Base-by-base conservation (phyloP, 2,113 vertebrate species). In the Carlito syrichta region DNA sequence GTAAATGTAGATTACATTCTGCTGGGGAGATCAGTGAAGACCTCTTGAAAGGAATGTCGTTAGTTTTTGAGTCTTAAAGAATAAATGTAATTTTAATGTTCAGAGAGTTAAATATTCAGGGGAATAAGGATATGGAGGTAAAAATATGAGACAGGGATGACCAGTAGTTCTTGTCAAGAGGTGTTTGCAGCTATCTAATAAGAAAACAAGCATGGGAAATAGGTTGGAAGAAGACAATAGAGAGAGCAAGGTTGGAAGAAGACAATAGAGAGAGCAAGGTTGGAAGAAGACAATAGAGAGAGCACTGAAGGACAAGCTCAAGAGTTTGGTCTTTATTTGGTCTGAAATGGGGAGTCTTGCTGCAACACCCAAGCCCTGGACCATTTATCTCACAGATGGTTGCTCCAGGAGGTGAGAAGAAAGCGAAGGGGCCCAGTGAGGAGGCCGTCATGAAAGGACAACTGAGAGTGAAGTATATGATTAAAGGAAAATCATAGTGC, bases 21-120 rank as follows among this genome's bases (percentile, higher is more conserved):
- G 25, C 58, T 43, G 30, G 13, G 17, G 95, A 91, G 78, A 88
- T 62, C 32, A 45, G 62, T 56, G 69, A 78, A 85, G 23, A 8
- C n/a, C 48, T 83, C 45, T 89, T 89, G 62, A 63, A 95, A 95
- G 85, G 50, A 71, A 97, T 74, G 60, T 63, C n/a, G 23, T 50
- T 69, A 68, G 30, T 81, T 95, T 94, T 89, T 52, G 78, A 94
- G 62, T 79, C 45, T 68, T 89, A 38, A 94, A 84, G 87, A 87
- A 73, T 81, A 25, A 69, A 69, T 92, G 50, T 30, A 78, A 93
- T 86, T 79, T 56, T 73, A 83, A 82, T 45, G 54, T 58, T 23
- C 7, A 76, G 40, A 69, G 81, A 82, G 48, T 32, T 94, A 56
- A 56, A 30, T n/a, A 0, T 69, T 20, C n/a, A 74, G 30, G 91